These are phyloP conservation scores for Novumbra hubbsi DNA, from an alignment of 2,797 vertebrate species.

Conservation along the genomic window DNA sequence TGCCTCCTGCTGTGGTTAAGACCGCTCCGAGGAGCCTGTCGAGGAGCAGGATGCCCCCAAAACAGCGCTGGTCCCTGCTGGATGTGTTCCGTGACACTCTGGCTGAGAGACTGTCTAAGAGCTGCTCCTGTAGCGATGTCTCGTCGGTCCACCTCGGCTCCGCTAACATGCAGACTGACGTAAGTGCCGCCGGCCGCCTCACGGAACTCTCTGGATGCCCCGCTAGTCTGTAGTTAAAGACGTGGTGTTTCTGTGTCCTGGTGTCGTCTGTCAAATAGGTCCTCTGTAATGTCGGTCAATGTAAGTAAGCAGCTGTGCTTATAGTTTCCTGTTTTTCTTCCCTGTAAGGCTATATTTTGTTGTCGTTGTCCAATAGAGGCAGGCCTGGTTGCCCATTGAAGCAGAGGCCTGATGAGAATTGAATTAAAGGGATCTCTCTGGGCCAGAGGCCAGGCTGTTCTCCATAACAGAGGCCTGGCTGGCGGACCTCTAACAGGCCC, in stretches of 20 bases:
- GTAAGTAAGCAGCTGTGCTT: neutral
- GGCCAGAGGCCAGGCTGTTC: slow-evolving; percentile 12
- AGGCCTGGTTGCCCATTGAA: slow-evolving; percentile 1
- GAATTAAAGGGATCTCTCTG: slow-evolving; percentile 42
- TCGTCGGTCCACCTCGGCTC: slow-evolving; percentile 66
- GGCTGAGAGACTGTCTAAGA: slow-evolving; percentile 74
- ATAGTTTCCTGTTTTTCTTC: neutral
- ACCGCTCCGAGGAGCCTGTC: slow-evolving; percentile 62
- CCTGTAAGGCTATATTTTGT: neutral
- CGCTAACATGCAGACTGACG: slow-evolving; percentile 54
- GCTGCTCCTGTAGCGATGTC: slow-evolving; percentile 78
- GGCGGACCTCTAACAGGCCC: neutral
- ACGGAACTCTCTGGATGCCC: neutral
- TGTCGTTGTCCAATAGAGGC: neutral
- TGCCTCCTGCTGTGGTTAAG: slow-evolving; percentile 35
- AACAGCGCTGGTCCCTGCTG: slow-evolving; percentile 79
- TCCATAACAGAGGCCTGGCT: neutral
- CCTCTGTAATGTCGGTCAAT: neutral
- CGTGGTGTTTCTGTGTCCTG: neutral
- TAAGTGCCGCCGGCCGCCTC: slow-evolving; percentile 69
- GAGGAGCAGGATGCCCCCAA: slow-evolving; percentile 53
- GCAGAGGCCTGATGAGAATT: slow-evolving; percentile 26
- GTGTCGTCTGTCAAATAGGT: neutral
- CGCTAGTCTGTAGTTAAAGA: neutral
- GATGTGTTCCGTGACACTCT: slow-evolving; percentile 82